Percentiles rank a stretch among this genome's conserved stretches.
Conservation (phyloP, 2,113 vertebrate species). For the Erythrolamprus reginae region DNA sequence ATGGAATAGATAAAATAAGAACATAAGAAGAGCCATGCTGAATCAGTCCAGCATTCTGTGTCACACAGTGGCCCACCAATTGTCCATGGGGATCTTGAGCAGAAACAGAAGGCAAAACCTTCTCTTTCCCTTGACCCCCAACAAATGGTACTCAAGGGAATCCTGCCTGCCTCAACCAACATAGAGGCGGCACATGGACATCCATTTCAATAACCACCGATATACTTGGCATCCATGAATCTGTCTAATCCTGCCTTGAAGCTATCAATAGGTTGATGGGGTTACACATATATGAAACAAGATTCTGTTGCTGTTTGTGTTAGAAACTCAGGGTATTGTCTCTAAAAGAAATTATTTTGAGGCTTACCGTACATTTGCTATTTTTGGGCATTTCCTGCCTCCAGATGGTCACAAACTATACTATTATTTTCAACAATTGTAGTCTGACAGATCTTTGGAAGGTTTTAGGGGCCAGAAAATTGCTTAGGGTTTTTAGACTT, state of each 20-base stretch:
- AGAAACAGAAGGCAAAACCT: no score
- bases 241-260: no score
- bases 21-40: no score
- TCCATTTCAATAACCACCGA: no score
- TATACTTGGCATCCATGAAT: no score
- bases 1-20: neutral
- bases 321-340: neutral
- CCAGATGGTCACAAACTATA: neutral
- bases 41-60: no score
- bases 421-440: neutral
- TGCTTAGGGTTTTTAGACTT: neutral
- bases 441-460: neutral
- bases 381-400: neutral
- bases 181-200: no score
- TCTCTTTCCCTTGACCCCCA: no score
- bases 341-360: neutral
- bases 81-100: no score
- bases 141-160: no score
- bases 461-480: neutral
- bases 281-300: neutral
- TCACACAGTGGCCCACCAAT: no score
- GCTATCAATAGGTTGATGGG: neutral
- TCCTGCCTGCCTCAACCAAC: no score
- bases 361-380: neutral
- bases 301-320: neutral